These are phyloP conservation scores for Caenorhabditis zanzibari DNA, from an alignment of 2,888 invertebrate genomes.

Conservation along the genomic window DNA sequence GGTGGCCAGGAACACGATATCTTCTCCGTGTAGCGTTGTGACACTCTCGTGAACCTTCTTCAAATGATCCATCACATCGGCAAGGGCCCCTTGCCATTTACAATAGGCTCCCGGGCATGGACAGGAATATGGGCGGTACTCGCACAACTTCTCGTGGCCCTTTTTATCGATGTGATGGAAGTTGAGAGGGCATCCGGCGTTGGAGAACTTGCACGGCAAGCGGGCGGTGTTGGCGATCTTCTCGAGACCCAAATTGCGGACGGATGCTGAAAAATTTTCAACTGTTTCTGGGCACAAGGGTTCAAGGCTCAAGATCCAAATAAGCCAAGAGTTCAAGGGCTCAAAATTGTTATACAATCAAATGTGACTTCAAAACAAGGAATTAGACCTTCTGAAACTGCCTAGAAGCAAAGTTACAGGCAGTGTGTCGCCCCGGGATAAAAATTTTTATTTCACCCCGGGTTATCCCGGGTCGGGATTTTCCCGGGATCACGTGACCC, in stretches of 20 bases:
- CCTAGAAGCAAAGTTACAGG: no score
- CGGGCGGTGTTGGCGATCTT: constrained; percentile 98
- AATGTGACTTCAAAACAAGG: no score
- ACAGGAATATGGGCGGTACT: constrained; percentile 97
- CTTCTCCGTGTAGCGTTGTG: constrained; percentile 98
- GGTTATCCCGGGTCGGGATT: no score
- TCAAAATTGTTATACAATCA: no score
- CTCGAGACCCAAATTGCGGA: constrained; percentile 99
- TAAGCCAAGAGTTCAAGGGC: no score
- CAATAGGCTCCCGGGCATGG: constrained; percentile 99
- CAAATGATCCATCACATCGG: constrained; percentile 98
- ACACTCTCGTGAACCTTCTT: constrained; percentile 95
- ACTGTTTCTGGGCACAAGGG: no score
- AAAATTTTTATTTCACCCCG: no score
- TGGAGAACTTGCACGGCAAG: constrained; percentile 99
- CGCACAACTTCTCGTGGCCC: constrained; percentile 98
- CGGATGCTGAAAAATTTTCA: constrained; percentile 91
- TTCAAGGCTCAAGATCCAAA: no score
- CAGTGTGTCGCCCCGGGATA: no score
- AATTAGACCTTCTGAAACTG: no score
- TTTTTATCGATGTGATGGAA: constrained; percentile 91
- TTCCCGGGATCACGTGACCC: no score
- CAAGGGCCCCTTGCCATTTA: constrained; percentile 98
- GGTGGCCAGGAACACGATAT: constrained; percentile 99
- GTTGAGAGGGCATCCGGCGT: constrained; percentile 90